Percentiles rank a stretch among this genome's conserved stretches.
phyloP scores from a whole-genome alignment of 2,888 invertebrate species.

The Dascillus cervinus region DNA sequence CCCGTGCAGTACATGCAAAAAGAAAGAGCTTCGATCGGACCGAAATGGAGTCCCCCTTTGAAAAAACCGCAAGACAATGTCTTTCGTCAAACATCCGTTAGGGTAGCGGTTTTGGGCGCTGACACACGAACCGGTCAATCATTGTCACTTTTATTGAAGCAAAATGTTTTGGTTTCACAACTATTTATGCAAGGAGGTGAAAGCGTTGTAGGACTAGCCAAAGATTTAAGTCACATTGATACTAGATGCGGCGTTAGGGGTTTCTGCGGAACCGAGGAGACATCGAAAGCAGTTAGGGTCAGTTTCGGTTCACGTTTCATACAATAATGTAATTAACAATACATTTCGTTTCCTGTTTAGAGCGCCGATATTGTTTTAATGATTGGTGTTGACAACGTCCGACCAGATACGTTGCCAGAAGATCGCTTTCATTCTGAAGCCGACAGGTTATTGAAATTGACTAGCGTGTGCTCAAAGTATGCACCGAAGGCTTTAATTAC shows the following conservation, averaged over 20 bases:
- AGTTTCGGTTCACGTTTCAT: too few relatives aligned
- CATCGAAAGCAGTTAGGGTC: constrained; percentile 31
- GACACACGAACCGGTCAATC: constrained; percentile 47
- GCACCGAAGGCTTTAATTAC: constrained; percentile 50
- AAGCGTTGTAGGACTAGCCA: constrained; percentile 25
- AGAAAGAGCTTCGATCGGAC: too few relatives aligned
- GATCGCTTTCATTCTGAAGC: constrained; percentile 30
- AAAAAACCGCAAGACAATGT: constrained; percentile 3
- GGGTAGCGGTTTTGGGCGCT: constrained; percentile 45
- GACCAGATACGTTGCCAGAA: constrained; percentile 19
- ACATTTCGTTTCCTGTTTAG: constrained; percentile 19
- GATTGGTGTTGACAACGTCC: constrained; percentile 22
- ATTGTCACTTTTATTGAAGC: constrained; percentile 42
- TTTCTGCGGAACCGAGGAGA: constrained; percentile 21
- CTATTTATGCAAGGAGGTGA: constrained; percentile 32
- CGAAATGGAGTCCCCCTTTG: not conserved
- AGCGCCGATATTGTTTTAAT: constrained; percentile 35
- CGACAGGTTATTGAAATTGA: constrained; percentile 28
- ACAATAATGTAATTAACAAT: not conserved
- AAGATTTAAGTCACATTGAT: constrained; percentile 34
- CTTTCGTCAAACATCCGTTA: constrained; percentile 17
- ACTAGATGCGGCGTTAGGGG: constrained; percentile 30
- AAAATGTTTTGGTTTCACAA: constrained; percentile 31
- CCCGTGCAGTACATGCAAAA: too few relatives aligned
- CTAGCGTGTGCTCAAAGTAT: constrained; percentile 45